Percentiles rank a stretch among this genome's conserved stretches.
phyloP scores from a whole-genome alignment of 2,888 invertebrate genomes.

The Heteromurus nitidus region DNA sequence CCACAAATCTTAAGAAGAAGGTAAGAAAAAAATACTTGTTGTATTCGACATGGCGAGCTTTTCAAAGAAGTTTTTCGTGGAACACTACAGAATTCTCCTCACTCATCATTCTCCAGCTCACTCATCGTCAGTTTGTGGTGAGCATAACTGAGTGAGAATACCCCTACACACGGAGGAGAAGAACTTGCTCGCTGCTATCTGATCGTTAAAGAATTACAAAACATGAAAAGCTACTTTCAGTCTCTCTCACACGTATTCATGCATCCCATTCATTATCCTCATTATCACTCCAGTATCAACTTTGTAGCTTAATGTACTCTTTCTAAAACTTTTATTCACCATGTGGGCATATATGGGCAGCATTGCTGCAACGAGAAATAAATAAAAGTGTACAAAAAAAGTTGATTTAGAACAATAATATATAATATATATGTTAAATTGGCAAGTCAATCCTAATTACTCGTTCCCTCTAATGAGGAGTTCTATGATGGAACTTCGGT shows the following conservation, averaged over 20 bases:
- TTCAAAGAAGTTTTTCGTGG: neutral
- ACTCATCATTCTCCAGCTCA: neutral
- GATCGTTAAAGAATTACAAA: constrained; percentile 48
- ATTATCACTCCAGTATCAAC: constrained; percentile 42
- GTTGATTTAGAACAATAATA: neutral
- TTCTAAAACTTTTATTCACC: neutral
- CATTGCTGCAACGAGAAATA: no score
- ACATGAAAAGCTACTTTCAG: constrained; percentile 60
- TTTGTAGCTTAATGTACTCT: neutral
- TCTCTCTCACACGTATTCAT: constrained; percentile 51
- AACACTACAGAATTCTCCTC: neutral
- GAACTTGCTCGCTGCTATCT: constrained; percentile 41
- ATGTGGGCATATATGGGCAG: no score
- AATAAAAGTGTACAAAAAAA: neutral
- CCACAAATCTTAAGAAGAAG: constrained; percentile 8
- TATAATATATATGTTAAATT: neutral
- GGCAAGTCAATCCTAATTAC: constrained; percentile 23
- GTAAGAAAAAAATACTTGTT: constrained; percentile 20
- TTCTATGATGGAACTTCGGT: no score
- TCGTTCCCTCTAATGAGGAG: constrained; percentile 23
- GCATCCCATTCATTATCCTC: constrained; percentile 52
- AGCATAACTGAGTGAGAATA: neutral
- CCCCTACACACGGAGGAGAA: neutral
- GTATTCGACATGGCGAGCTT: constrained; percentile 47
- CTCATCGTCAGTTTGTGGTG: no score